Conservation (phyloP, 2,888 invertebrate species). For the Metopia argyrocephala region DNA sequence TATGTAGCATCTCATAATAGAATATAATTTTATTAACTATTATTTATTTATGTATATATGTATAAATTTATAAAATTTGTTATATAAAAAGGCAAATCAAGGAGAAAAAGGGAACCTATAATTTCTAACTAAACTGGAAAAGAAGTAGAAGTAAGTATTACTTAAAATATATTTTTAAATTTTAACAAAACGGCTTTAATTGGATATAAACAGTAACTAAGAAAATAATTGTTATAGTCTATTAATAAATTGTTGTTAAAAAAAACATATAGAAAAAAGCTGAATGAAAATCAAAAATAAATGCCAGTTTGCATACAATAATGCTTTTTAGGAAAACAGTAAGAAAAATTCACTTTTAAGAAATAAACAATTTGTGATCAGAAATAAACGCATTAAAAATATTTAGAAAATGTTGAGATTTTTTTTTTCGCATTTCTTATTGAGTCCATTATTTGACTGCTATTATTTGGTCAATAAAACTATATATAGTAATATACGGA, state of each 20-base stretch:
- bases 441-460: constrained; percentile 33
- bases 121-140: constrained; percentile 46
- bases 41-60: constrained; percentile 8
- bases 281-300: not conserved
- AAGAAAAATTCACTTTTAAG: too few species aligned
- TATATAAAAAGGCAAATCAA: constrained; percentile 24
- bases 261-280: not conserved
- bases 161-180: not conserved
- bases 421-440: not conserved
- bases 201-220: constrained; percentile 23
- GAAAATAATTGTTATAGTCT: constrained; percentile 45
- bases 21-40: constrained; percentile 62
- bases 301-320: not conserved
- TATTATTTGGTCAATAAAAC: constrained; percentile 6
- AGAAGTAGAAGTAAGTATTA: too few species aligned
- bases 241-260: not conserved
- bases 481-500: constrained; percentile 42
- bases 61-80: constrained; percentile 22
- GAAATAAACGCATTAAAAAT: too few species aligned
- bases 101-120: not conserved
- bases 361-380: too few species aligned
- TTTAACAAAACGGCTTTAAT: not conserved
- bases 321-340: not conserved
- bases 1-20: constrained; percentile 56
- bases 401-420: too few species aligned